Evolutionary conservation across 1,140 invertebrate genomes (phyloP), one percentile per base, ranked within the genome.

Genomic region (Ceratitis capitata): DNA sequence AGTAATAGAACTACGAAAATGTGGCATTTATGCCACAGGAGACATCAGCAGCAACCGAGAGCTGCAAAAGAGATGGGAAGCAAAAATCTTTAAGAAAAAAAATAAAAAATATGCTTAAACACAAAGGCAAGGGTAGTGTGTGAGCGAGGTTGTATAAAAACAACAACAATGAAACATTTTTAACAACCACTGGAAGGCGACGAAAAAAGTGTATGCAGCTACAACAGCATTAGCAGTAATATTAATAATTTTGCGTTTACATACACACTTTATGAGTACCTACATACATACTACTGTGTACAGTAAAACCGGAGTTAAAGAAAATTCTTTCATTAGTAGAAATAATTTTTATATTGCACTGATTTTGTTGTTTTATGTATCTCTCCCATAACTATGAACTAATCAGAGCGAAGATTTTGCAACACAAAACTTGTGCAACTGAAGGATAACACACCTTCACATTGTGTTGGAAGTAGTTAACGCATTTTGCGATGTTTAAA

Each of bases 1-100:
- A 45, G 42, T 42, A 78, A 78, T 78, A 78, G 45, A 78, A 47
- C 42, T 78, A 78, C 69, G 45, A 78, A 45, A 78, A 74, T 78
- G 32, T 69, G n/a, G 35, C 16, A 29, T 78, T 32, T 45, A 45
- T 69, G 39, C 35, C 42, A 23, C 35, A 45, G 69, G 19, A 47
- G 42, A n/a, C n/a, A n/a, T 45, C n/a, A 78, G 39, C 23, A 23
- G 19, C 39, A 45, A 19, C 12, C 16, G 42, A 42, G 23, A 78
- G 29, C 5, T 7, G 29, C 5, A 39, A 78, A 78, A 23, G n/a
- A 78, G 61, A 69, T 32, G n/a, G 32, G 29, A 69, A 69, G 61
- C 29, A 61, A 29, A 61, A 35, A 16, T 12, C 3, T 14, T 16
- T 39, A 19, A 39, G 61, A 69, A 69, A 69, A 69, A 69, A 35